Evolutionary conservation across 1,140 invertebrate species (phyloP).

Genomic region (Diploscapter pachys): DNA sequence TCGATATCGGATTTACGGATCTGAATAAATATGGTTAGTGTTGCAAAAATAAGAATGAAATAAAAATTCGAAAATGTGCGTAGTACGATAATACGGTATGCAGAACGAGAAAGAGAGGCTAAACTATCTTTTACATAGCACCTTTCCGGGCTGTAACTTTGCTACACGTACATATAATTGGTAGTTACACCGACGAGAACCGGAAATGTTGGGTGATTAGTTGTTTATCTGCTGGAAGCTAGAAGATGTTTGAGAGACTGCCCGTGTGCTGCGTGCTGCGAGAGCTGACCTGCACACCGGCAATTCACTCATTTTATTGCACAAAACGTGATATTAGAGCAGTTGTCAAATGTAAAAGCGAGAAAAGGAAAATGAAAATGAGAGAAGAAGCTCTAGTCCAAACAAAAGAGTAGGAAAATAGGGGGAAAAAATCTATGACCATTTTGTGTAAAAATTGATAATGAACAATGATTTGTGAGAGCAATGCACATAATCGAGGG

Average conservation of each 20-base stretch:
- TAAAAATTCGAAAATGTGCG: conserved; percentile 1
- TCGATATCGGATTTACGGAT: conserved; percentile 28
- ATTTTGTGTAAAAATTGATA: no score
- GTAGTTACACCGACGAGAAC: no score
- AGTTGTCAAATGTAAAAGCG: neutral
- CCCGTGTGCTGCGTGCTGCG: neutral
- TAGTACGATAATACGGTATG: neutral
- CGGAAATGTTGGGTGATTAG: no score
- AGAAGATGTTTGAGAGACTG: neutral
- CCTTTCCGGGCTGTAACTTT: neutral
- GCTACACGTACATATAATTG: neutral
- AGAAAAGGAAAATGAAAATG: no score
- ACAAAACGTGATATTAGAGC: no score
- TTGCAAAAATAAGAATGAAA: conserved; percentile 2
- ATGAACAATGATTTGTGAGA: no score
- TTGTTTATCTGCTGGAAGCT: neutral
- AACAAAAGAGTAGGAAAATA: no score
- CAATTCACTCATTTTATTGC: no score
- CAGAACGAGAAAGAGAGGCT: neutral
- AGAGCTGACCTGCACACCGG: neutral
- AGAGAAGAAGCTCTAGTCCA: no score
- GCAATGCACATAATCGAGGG: no score
- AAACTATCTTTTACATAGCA: neutral
- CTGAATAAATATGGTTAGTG: conserved; percentile 13
- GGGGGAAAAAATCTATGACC: no score